phyloP scores from a whole-genome alignment of 2,797 vertebrate genomes.

The Helostoma temminkii region DNA sequence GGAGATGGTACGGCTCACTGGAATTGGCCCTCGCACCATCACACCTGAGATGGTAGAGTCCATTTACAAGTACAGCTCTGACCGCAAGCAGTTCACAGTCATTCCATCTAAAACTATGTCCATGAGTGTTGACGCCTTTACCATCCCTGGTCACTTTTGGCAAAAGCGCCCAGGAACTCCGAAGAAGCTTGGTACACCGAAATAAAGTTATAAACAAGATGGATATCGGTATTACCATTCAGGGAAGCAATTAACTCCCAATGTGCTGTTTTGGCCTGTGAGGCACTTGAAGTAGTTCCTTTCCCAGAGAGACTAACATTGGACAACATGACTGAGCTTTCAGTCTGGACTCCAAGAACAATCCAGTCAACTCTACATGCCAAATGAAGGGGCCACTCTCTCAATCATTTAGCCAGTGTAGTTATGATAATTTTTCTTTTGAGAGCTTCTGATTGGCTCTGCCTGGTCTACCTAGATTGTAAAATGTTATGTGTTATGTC shows the following conservation, averaged over 20 bases:
- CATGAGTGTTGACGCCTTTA: constrained; percentile 95
- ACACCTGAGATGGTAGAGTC: constrained; percentile 88
- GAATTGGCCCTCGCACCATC: constrained; percentile 89
- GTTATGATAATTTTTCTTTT: constrained; percentile 43
- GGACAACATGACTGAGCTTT: constrained; percentile 50
- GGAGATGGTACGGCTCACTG: constrained; percentile 90
- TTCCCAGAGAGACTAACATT: constrained; percentile 45
- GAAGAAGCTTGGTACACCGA: constrained; percentile 91
- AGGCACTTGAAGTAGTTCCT: constrained; percentile 57
- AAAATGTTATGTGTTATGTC: constrained; percentile 57
- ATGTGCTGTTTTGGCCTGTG: constrained; percentile 45
- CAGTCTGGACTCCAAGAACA: constrained; percentile 37
- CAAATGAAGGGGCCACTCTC: constrained; percentile 57
- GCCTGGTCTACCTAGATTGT: constrained; percentile 67
- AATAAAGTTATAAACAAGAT: constrained; percentile 76
- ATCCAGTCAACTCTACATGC: constrained; percentile 43
- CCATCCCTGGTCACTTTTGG: constrained; percentile 93
- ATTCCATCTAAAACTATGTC: constrained; percentile 97
- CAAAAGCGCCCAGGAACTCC: constrained; percentile 93
- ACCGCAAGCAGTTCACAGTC: constrained; percentile 94
- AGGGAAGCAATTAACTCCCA: constrained; percentile 48
- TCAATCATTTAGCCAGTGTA: constrained; percentile 50
- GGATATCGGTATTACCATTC: constrained; percentile 49
- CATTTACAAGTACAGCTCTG: constrained; percentile 96
- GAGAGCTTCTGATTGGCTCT: constrained; percentile 57